Evolutionary conservation across 1,140 invertebrate genomes (phyloP).

Genomic region (Aphidius ervi): DNA sequence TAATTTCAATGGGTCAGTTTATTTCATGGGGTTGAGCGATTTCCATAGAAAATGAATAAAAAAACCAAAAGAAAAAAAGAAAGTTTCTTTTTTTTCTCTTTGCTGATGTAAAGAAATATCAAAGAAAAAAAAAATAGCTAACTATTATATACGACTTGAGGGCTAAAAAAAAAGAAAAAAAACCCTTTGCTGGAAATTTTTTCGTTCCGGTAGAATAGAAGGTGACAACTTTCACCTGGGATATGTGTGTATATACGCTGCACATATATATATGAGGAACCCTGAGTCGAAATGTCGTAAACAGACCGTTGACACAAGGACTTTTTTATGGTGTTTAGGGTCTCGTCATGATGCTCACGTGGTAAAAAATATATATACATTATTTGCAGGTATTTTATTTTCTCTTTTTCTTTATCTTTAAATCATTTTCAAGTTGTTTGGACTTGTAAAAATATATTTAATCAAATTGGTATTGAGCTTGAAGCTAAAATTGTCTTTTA

Average conservation of each 20-base stretch:
- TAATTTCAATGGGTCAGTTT: slow-evolving; percentile 29
- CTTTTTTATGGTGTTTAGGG: slow-evolving; percentile 50
- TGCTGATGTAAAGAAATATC: not conserved
- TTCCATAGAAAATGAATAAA: slow-evolving; percentile 7
- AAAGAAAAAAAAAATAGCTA: slow-evolving; percentile 32
- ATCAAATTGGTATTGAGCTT: too few relatives aligned
- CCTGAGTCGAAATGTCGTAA: slow-evolving; percentile 36
- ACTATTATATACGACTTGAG: slow-evolving; percentile 27
- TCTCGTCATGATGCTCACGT: slow-evolving; percentile 26
- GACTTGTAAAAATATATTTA: too few relatives aligned
- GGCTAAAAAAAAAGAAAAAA: slow-evolving; percentile 25
- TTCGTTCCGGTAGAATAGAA: not conserved
- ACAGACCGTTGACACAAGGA: slow-evolving; percentile 22
- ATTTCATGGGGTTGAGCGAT: slow-evolving; percentile 45
- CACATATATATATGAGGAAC: not conserved
- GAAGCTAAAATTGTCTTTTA: too few relatives aligned
- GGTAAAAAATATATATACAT: not conserved
- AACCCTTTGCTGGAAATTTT: slow-evolving; percentile 42
- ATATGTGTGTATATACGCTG: too few relatives aligned
- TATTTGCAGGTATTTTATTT: too few relatives aligned
- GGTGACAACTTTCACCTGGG: slow-evolving; percentile 40
- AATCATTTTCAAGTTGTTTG: too few relatives aligned
- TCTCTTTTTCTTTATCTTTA: too few relatives aligned
- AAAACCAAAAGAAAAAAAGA: slow-evolving; percentile 8
- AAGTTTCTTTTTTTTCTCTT: not conserved